phyloP scores from a whole-genome alignment of 1,140 invertebrate species.

The Mylabris phalerata region DNA sequence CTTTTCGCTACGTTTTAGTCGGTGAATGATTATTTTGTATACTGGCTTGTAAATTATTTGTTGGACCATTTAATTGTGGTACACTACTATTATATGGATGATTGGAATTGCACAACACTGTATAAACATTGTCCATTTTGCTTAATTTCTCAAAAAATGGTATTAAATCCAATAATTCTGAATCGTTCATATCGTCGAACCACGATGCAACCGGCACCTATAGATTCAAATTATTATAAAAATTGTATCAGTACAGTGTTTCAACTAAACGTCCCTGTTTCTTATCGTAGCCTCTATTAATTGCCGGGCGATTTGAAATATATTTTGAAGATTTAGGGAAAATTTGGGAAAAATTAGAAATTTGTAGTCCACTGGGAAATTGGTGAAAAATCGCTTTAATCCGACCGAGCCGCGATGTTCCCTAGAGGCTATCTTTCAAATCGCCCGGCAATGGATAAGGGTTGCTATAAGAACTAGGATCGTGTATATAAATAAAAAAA shows the following conservation, averaged over 20 bases:
- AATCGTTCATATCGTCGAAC: slow-evolving; percentile 96
- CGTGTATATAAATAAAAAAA: background rate
- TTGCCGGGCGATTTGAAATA: too few species aligned
- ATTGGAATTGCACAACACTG: slow-evolving; percentile 83
- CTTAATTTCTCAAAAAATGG: slow-evolving; percentile 94
- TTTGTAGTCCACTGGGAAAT: too few species aligned
- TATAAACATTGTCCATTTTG: slow-evolving; percentile 90
- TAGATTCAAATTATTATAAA: slow-evolving; percentile 21
- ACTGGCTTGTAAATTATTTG: slow-evolving; percentile 13
- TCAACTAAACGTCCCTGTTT: too few species aligned
- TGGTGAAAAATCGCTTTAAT: too few species aligned
- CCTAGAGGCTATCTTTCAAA: too few species aligned
- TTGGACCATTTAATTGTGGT: slow-evolving; percentile 28
- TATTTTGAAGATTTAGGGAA: too few species aligned
- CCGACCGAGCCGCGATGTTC: too few species aligned
- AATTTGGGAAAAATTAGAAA: too few species aligned
- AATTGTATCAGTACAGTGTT: too few species aligned
- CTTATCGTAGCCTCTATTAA: background rate
- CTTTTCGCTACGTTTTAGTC: slow-evolving; percentile 31
- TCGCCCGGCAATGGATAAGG: too few species aligned
- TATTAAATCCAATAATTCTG: slow-evolving; percentile 88
- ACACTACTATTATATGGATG: slow-evolving; percentile 60
- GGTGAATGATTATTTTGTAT: slow-evolving; percentile 20
- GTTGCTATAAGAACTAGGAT: too few species aligned
- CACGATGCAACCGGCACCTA: slow-evolving; percentile 95